Evolutionary conservation across 2,797 vertebrate genomes (phyloP), one percentile per base, ranked within the genome.

Genomic region (Carcharodon carcharias): DNA sequence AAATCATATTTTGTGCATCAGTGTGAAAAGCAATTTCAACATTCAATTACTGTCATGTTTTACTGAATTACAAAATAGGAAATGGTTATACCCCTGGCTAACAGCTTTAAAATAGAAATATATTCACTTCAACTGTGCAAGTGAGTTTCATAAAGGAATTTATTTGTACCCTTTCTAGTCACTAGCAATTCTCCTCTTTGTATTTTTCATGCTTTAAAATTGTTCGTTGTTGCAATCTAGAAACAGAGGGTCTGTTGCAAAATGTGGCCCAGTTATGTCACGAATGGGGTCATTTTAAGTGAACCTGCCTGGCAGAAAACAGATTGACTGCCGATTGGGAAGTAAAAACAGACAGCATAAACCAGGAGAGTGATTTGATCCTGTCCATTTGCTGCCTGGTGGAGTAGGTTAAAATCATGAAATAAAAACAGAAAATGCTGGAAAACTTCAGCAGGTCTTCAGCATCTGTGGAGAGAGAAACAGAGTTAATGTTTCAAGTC

Each of bases 41-140:
- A 95, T 77, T 95, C 45, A 95, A 95, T 95, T 95, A 77, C 69
- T 95, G 94, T 95, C 94, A 95, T 95, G 69, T 95, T 77, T 93
- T 95, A 77, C 67, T 95, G 69, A 73, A 95, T 95, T 95, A 77
- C 69, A 95, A 14, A 69, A 69, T n/a, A 69, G 65, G 26, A 77
- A 95, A 58, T 56, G 4, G 94, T 73, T 58, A 56, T 8, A 31
- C 69, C 54, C 8, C 94, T 58, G 50, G 50, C 69, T 73, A 28
- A 95, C 65, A 95, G 67, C 67, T 50, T 95, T 71, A 71, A 65
- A 95, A 31, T 4, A 77, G 94, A 56, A 95, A 31, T 1, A 50
- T n/a, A 58, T n/a, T 95, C 69, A 58, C 50, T 58, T 95, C 4
- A 73, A 56, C 94, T 95, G 94, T 3, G 50, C 69, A 54, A 50